phyloP scores from a whole-genome alignment of 2,797 vertebrate species.

The Hybognathus amarus region DNA sequence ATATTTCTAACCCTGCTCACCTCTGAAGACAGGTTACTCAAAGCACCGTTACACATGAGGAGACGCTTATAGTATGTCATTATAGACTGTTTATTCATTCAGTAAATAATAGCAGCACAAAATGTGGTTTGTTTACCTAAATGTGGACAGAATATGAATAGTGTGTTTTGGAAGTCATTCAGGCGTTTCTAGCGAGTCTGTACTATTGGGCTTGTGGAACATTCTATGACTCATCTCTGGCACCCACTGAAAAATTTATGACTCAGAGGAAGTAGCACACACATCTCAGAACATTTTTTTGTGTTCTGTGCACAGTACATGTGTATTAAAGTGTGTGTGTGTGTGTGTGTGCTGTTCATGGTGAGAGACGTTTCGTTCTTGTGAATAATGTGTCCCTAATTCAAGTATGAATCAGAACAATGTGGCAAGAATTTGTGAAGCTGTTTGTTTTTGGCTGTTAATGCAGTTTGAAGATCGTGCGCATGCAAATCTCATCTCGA shows the following conservation, averaged over 20 bases:
- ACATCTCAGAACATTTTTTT: conserved; percentile 70
- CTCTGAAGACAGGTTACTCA: conserved; percentile 8
- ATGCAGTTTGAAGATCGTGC: not conserved
- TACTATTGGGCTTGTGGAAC: conserved; percentile 76
- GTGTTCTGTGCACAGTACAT: conserved; percentile 42
- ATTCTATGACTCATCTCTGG: conserved; percentile 88
- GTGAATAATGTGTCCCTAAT: conserved; percentile 35
- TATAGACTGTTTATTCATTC: conserved; percentile 17
- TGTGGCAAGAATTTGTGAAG: not conserved
- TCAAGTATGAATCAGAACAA: conserved; percentile 36
- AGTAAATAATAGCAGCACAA: conserved; percentile 22
- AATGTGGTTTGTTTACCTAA: conserved; percentile 42
- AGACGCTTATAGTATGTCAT: conserved; percentile 2
- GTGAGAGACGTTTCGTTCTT: conserved; percentile 26
- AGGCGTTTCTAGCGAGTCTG: conserved; percentile 63
- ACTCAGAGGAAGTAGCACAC: conserved; percentile 83
- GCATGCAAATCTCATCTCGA: not conserved
- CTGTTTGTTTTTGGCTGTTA: not conserved
- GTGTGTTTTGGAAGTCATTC: conserved; percentile 67
- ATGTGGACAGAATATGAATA: conserved; percentile 50
- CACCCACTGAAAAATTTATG: conserved; percentile 79
- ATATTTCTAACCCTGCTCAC: no score
- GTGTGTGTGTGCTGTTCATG: conserved; percentile 44
- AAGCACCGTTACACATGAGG: not conserved
- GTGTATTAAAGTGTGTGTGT: conserved; percentile 46